Conservation (phyloP, 1,140 invertebrate species). For the Coelopa frigida region DNA sequence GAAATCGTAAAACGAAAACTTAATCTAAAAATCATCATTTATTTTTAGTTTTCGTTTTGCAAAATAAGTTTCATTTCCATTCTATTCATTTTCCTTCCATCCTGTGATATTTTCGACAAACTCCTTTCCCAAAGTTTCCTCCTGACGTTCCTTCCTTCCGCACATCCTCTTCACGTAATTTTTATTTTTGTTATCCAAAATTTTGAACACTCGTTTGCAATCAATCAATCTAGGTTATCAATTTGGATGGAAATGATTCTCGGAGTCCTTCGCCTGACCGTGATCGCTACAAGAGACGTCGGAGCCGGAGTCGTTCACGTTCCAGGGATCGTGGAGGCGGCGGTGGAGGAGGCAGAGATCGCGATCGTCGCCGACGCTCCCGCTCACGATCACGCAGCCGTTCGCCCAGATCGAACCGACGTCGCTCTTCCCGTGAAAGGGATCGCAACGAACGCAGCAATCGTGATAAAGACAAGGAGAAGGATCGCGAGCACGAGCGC, state of each 20-base stretch:
- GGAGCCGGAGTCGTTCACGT: conserved; percentile 47
- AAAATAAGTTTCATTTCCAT: too few relatives aligned
- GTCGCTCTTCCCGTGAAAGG: conserved; percentile 48
- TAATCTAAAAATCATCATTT: too few relatives aligned
- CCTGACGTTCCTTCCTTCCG: neutral
- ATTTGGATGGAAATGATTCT: conserved; percentile 49
- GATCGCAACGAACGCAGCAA: conserved; percentile 54
- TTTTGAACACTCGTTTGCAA: conserved; percentile 10
- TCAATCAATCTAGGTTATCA: conserved; percentile 46
- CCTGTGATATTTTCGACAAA: too few relatives aligned
- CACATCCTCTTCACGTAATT: conserved; percentile 20
- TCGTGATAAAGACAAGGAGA: conserved; percentile 64
- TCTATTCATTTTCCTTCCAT: too few relatives aligned
- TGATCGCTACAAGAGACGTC: conserved; percentile 44
- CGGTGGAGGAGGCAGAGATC: conserved; percentile 39
- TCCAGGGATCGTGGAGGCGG: conserved; percentile 45
- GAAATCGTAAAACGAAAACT: neutral
- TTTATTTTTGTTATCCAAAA: conserved; percentile 21
- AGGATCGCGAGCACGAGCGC: conserved; percentile 69
- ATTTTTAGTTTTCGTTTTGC: too few relatives aligned
- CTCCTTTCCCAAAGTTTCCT: too few relatives aligned
- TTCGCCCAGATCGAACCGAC: conserved; percentile 41
- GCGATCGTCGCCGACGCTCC: conserved; percentile 41
- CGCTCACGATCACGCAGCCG: conserved; percentile 44
- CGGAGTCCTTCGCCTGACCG: conserved; percentile 53